These are phyloP conservation scores for Aphelenchoides bicaudatus DNA, from an alignment of 2,888 invertebrate genomes.

Conservation along the genomic window DNA sequence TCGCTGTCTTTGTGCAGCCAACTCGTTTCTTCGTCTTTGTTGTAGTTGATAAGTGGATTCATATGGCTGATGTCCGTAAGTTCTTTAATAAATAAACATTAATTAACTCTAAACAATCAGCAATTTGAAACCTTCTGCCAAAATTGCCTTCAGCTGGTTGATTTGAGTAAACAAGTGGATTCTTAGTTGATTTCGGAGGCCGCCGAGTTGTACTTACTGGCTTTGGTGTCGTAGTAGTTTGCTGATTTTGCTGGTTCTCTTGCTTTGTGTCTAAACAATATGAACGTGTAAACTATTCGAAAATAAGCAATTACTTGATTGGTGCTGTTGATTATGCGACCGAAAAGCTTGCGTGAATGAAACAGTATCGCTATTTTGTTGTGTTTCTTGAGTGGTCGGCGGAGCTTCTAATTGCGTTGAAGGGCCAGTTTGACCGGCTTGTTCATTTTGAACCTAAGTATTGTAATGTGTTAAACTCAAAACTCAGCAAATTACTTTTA, in stretches of 20 bases:
- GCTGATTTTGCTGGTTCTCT: background rate
- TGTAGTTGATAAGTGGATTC: slow-evolving; percentile 15
- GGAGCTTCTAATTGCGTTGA: slow-evolving; percentile 8
- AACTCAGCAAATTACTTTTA: background rate
- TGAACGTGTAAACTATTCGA: too few relatives aligned
- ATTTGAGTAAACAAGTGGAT: slow-evolving; percentile 15
- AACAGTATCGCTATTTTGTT: background rate
- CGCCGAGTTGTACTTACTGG: slow-evolving; percentile 11
- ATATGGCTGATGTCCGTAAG: background rate
- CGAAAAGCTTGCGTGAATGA: slow-evolving; percentile 14
- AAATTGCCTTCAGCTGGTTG: background rate
- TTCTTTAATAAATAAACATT: too few relatives aligned
- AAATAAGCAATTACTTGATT: too few relatives aligned
- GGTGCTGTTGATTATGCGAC: background rate
- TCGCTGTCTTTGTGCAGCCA: slow-evolving; percentile 11
- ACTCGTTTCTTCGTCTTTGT: slow-evolving; percentile 18
- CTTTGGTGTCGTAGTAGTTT: background rate
- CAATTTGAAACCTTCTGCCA: slow-evolving; percentile 4
- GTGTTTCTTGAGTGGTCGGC: background rate
- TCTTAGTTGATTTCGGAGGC: slow-evolving; percentile 12
- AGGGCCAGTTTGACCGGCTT: too few relatives aligned
- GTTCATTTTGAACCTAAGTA: background rate
- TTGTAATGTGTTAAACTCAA: background rate
- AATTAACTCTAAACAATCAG: background rate
- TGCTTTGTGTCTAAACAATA: too few relatives aligned